A percentile compares a stretch with the other conserved stretches of the same genome.
Conservation (phyloP, 2,797 vertebrate species). For the Brachyalestes nurse region DNA sequence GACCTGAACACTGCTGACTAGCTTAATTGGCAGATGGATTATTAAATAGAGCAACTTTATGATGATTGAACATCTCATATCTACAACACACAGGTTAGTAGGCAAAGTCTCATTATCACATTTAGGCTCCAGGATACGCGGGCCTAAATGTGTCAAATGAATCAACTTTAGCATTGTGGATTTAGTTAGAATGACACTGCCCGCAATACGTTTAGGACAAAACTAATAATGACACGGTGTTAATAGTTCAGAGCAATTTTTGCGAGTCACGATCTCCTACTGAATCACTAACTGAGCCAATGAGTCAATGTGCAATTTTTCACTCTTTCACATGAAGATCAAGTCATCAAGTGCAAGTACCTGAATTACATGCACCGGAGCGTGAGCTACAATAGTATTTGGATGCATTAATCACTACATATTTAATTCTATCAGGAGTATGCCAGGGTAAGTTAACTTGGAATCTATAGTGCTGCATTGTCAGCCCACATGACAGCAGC, state of each 20-base stretch:
- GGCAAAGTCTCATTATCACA: slow-evolving; percentile 67
- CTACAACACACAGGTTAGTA: slow-evolving; percentile 67
- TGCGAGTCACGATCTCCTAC: not conserved
- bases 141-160: slow-evolving; percentile 55
- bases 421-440: too few species aligned
- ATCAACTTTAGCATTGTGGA: slow-evolving; percentile 42
- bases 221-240: not conserved
- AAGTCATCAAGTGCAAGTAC: too few species aligned
- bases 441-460: too few species aligned
- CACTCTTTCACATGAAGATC: too few species aligned
- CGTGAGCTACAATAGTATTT: too few species aligned
- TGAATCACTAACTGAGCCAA: too few species aligned
- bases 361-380: too few species aligned
- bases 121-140: slow-evolving; percentile 56
- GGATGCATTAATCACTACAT: too few species aligned
- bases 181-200: not conserved
- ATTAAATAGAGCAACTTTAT: slow-evolving; percentile 81
- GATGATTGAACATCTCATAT: slow-evolving; percentile 75
- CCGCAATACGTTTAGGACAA: not conserved
- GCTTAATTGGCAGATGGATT: slow-evolving; percentile 84
- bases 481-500: too few species aligned
- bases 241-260: not conserved
- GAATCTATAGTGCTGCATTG: too few species aligned
- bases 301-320: too few species aligned
- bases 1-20: slow-evolving; percentile 74